Conservation (phyloP, 2,888 invertebrate genomes). For the Lycophotia porphyrea region DNA sequence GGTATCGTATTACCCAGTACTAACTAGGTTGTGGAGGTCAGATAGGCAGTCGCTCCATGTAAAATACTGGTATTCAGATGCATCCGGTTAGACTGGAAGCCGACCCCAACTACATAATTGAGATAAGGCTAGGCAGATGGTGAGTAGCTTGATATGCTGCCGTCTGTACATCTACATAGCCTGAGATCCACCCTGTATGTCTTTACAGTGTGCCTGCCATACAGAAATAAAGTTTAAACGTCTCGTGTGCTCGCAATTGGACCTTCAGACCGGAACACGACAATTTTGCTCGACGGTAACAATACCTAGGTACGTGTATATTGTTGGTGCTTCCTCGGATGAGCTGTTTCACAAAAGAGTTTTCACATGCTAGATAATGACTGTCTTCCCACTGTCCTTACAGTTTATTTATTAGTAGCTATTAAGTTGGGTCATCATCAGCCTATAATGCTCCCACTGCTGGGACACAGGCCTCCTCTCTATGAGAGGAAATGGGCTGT, state of each 20-base stretch:
- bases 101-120: too few species aligned
- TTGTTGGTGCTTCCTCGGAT: background rate
- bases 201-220: background rate
- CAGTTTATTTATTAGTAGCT: background rate
- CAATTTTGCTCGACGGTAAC: background rate
- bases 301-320: background rate
- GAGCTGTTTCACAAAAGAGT: background rate
- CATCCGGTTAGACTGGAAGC: too few species aligned
- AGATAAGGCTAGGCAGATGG: too few species aligned
- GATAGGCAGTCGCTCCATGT: too few species aligned
- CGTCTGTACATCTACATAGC: background rate
- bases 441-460: too few species aligned
- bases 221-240: conserved; percentile 13
- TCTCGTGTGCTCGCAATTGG: background rate
- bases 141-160: too few species aligned
- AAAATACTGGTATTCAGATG: too few species aligned
- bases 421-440: background rate
- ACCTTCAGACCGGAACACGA: conserved; percentile 12
- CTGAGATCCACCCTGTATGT: background rate
- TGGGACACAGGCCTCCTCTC: too few species aligned
- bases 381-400: background rate
- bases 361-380: background rate
- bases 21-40: too few species aligned
- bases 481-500: too few species aligned
- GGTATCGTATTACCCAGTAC: too few species aligned